A percentile compares a stretch with the other conserved stretches of the same genome.
Evolutionary conservation across 1,140 invertebrate species (phyloP).

Genomic region (Anadara kagoshimensis): DNA sequence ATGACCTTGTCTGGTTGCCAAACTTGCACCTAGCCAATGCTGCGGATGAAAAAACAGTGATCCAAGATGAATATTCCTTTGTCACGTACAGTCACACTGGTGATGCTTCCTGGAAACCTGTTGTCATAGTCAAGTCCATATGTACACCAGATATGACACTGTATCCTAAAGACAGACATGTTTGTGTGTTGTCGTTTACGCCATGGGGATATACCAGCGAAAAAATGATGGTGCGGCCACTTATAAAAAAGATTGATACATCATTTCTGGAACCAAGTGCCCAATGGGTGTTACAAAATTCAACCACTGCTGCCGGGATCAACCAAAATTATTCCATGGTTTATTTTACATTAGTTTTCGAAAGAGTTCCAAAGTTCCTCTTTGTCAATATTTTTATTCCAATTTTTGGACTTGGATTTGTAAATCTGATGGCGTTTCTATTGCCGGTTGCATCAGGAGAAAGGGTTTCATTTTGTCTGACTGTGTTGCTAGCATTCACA

Average conservation of each 20-base stretch:
- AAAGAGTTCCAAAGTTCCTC: constrained; percentile 63
- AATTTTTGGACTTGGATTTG: constrained; percentile 76
- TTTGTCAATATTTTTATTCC: constrained; percentile 77
- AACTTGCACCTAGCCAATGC: background rate
- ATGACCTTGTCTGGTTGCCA: background rate
- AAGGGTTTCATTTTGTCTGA: constrained; percentile 77
- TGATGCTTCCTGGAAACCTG: background rate
- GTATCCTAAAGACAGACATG: background rate
- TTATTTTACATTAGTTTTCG: background rate
- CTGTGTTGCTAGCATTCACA: constrained; percentile 77
- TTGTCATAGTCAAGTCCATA: background rate
- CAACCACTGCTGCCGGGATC: too few relatives aligned
- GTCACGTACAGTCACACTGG: background rate
- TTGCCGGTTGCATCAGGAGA: constrained; percentile 78
- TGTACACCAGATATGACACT: background rate
- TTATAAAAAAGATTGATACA: background rate
- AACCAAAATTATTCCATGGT: background rate
- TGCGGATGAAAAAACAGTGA: background rate
- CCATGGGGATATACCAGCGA: background rate
- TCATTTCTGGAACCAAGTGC: background rate
- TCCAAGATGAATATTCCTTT: background rate
- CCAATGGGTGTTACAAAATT: background rate
- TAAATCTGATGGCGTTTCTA: constrained; percentile 77
- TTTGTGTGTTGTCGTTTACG: background rate
- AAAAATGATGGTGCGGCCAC: background rate